Base-by-base conservation (phyloP, 2,888 invertebrate genomes). In the Rosalia funebris region DNA sequence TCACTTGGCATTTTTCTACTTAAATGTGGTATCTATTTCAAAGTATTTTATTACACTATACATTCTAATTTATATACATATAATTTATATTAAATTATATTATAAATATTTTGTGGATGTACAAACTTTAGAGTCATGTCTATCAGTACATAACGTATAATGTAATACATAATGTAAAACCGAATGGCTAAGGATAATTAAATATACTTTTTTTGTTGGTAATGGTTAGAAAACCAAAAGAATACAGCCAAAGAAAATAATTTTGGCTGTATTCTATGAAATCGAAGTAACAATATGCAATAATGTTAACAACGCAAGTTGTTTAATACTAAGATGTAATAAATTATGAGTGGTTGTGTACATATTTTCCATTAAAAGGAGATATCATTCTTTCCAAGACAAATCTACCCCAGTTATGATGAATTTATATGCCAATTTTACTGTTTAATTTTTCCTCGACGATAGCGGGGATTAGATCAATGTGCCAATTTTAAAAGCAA, bases 371-470 rank as follows among this genome's bases (percentile, higher is more conserved):
- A 71, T 70, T 74, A 65, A 69, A 77, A 74, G 76, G 73, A 77
- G 73, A 78, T 75, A 75, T 75, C 62, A 66, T 71, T 76, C 66
- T 77, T 76, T 76, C 68, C 75, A 79, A 73, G 74, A 80, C 79
- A 75, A 74, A 80, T 74, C 82, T 82, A 82, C 82, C 82, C 81
- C 82, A 81, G 80, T 82, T 81, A 62, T 61, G 59, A 69, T 67
- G 63, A 66, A 68, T 64, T 67, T 74, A 70, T 73, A 75, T 77
- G 75, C 76, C 76, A 77, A 77, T 72, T 61, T 57, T 54, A 63
- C 63, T 65, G 50, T 65, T 61, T 65, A 70, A 60, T 65, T 65
- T 41, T 11, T 39, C 53, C 63, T 39, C 17, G 36, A 34, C 15
- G 36, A 37, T 57, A 16, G 46, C 39, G 57, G 32, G 41, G 48